A percentile compares a stretch with the other conserved stretches of the same genome.
phyloP scores from a whole-genome alignment of 2,888 invertebrate genomes.

The Bimastos eiseni region DNA sequence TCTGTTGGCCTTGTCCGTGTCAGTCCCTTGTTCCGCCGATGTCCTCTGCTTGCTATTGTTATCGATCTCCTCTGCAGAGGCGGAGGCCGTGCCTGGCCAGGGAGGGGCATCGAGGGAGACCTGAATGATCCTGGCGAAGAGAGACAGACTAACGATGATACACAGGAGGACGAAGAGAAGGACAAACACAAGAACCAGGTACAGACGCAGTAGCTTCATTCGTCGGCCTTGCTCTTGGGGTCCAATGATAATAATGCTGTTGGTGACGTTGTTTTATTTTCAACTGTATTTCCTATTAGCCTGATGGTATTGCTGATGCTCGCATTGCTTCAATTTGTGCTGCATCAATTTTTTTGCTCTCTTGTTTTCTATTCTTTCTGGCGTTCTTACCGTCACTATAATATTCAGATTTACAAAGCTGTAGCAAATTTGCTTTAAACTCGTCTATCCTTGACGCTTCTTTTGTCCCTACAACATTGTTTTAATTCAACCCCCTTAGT shows the following conservation, averaged over 20 bases:
- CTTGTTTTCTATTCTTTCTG: background rate
- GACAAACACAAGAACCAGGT: background rate
- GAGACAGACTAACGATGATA: slow-evolving; percentile 1
- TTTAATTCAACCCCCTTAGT: background rate
- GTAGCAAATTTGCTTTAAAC: background rate
- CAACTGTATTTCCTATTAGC: background rate
- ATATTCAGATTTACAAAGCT: background rate
- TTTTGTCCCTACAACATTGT: background rate
- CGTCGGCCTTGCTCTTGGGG: background rate
- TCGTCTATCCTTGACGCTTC: background rate
- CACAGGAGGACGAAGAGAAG: slow-evolving; percentile 20
- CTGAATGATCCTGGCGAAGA: background rate
- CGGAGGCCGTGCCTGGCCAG: background rate
- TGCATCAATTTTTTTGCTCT: background rate
- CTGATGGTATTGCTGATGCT: background rate
- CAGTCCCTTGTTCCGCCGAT: background rate
- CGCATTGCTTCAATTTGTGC: background rate
- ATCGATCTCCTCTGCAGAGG: background rate
- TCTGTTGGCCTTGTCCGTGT: background rate
- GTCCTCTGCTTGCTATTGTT: background rate
- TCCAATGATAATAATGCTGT: background rate
- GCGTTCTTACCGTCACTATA: background rate
- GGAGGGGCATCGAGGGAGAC: background rate
- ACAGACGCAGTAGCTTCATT: slow-evolving; percentile 14
- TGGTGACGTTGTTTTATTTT: background rate